Evolutionary conservation across 2,113 vertebrate genomes (phyloP), one percentile per base, ranked within the genome.

Genomic region (Rhinoderma darwinii): DNA sequence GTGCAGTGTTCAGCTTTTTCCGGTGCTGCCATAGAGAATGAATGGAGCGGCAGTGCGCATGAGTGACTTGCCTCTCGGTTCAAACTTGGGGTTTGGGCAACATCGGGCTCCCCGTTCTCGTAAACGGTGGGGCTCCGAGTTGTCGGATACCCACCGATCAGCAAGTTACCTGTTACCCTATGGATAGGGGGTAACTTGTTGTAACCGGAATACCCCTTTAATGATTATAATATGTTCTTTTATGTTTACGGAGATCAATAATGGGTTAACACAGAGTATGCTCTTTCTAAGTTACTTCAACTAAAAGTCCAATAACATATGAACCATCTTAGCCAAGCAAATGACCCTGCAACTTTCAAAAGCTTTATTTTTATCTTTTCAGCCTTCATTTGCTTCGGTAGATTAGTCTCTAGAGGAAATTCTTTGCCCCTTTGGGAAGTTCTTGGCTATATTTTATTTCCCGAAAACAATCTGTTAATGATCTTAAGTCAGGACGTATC

Each of bases 401-500:
- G 43, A 72, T 59, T n/a, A 20, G 32, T 50, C 75, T 80, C 61
- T 22, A 61, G 63, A 82, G 44, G n/a, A 72, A 82, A 82, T 73
- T 74, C 66, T 74, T 87, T 43, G 35, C 50, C 82, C 85, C 77
- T 73, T 59, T 82, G 85, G 77, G 85, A 87, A 81, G 47, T 87
- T 15, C 35, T 82, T 82, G 66, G 50, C 35, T 73, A 61, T 74
- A 54, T 81, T 82, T 74, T 81, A 87, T 81, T 81, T 87, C 77
- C 77, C 37, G 66, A 87, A 87, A 87, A 87, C 73, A 50, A 87
- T 87, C 77, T 87, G 85, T 35, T 87, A 87, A 87, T 87, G 77
- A 82, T 87, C 76, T 72, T 37, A 86, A 80, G 84, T 59, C 85
- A 81, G 50, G 74, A 74, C 72, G 85, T 22, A 74, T 74, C n/a